These are phyloP conservation scores for Plebejus melissa DNA, from an alignment of 2,888 invertebrate species.

Conservation along the genomic window DNA sequence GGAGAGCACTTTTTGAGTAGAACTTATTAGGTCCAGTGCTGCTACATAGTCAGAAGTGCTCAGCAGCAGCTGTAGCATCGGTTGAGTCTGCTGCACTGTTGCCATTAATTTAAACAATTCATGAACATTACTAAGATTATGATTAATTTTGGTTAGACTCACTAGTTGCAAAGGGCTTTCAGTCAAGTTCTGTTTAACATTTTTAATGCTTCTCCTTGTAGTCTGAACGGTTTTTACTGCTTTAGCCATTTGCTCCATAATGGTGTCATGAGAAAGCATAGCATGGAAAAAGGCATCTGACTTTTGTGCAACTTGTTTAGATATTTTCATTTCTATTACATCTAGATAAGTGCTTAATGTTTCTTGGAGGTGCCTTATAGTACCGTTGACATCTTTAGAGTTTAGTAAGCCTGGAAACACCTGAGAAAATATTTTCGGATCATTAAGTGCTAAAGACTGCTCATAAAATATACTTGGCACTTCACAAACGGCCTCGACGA, in stretches of 20 bases:
- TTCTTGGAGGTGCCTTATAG: constrained; percentile 88
- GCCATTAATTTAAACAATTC: constrained; percentile 93
- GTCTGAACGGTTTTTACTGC: constrained; percentile 87
- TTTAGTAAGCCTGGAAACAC: constrained; percentile 87
- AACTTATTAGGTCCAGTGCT: constrained; percentile 96
- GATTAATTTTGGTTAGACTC: constrained; percentile 82
- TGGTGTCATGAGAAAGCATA: constrained; percentile 98
- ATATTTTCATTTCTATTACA: constrained; percentile 95
- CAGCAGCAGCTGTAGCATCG: constrained; percentile 95
- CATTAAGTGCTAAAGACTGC: constrained; percentile 87
- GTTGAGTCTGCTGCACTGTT: constrained; percentile 98
- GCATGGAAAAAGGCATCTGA: constrained; percentile 99
- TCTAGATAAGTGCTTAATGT: constrained; percentile 96
- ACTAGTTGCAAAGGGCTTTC: constrained; percentile 89
- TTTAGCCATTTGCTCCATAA: constrained; percentile 95
- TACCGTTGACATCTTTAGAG: constrained; percentile 79
- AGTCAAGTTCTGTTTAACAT: constrained; percentile 88
- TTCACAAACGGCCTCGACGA: constrained; percentile 76
- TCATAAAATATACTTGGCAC: constrained; percentile 93
- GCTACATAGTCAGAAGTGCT: constrained; percentile 98
- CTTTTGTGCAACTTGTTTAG: constrained; percentile 94
- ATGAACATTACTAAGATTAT: constrained; percentile 82
- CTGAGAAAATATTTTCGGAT: constrained; percentile 88
- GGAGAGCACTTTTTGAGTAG: constrained; percentile 95
- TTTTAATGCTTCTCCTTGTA: constrained; percentile 86